Conservation (phyloP, 2,797 vertebrate species). For the Onychomys leucogaster region DNA sequence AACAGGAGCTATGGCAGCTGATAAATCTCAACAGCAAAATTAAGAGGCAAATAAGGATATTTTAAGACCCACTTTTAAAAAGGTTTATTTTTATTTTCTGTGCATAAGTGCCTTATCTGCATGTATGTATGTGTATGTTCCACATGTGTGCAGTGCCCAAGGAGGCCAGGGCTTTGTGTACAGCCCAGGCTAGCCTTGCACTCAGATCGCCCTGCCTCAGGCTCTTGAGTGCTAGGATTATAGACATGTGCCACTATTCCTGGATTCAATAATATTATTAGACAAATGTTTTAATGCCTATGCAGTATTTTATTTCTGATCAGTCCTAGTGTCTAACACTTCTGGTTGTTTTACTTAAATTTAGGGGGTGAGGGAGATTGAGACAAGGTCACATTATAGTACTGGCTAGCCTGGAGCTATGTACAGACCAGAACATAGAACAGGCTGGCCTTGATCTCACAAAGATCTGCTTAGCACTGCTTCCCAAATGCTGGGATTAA, state of each 20-base stretch:
- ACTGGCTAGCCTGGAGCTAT: not conserved
- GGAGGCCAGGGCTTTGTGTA: not conserved
- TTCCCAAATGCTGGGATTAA: not conserved
- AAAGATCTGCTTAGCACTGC: not conserved
- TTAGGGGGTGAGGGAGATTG: not conserved
- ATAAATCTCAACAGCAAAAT: slow-evolving; percentile 18
- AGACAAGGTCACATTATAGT: not conserved
- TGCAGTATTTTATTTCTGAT: slow-evolving; percentile 36
- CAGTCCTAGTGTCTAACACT: not conserved
- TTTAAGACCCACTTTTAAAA: not conserved
- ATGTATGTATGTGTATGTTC: not conserved
- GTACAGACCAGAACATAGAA: not conserved
- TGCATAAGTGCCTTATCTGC: not conserved
- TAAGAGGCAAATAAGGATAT: slow-evolving; percentile 42
- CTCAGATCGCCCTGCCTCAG: not conserved
- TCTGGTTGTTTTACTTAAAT: not conserved
- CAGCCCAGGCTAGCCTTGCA: not conserved
- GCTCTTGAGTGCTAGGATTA: not conserved
- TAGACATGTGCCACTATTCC: not conserved
- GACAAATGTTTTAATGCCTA: slow-evolving; percentile 19
- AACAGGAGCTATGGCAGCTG: not conserved
- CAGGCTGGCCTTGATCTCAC: not conserved
- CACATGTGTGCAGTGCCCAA: not conserved
- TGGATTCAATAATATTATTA: slow-evolving; percentile 24
- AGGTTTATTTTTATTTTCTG: not conserved